These are phyloP conservation scores for Tautogolabrus adspersus DNA, from an alignment of 2,113 vertebrate genomes.

Conservation along the genomic window DNA sequence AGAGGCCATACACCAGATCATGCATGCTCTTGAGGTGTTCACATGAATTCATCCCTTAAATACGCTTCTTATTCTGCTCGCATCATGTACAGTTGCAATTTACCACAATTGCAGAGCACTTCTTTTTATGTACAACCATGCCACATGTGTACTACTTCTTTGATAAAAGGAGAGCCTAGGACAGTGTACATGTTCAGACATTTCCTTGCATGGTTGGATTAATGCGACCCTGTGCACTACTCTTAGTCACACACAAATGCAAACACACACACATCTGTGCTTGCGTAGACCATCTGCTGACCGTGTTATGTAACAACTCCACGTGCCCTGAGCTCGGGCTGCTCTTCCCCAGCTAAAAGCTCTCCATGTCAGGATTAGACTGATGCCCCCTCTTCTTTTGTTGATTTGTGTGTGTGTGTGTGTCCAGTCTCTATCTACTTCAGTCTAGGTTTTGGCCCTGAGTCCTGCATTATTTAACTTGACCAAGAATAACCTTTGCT, in stretches of 20 bases:
- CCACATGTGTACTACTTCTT: slow-evolving; percentile 5
- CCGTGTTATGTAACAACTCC: slow-evolving; percentile 74
- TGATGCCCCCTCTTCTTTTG: slow-evolving; percentile 9
- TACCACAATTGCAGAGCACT: slow-evolving; percentile 7
- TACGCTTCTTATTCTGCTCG: not conserved
- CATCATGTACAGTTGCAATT: not conserved
- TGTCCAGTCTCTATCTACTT: slow-evolving; percentile 14
- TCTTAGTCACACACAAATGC: slow-evolving; percentile 28
- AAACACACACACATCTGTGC: slow-evolving; percentile 52
- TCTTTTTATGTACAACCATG: slow-evolving; percentile 19
- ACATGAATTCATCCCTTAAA: slow-evolving; percentile 14
- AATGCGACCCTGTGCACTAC: slow-evolving; percentile 35
- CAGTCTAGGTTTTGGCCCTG: slow-evolving; percentile 24
- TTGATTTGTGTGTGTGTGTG: not conserved
- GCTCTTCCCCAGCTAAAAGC: slow-evolving; percentile 63
- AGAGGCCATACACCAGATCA: not conserved
- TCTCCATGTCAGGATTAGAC: slow-evolving; percentile 48
- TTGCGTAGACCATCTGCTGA: slow-evolving; percentile 79
- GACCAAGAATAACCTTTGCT: slow-evolving; percentile 58
- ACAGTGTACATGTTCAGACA: slow-evolving; percentile 42
- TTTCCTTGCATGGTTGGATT: slow-evolving; percentile 62
- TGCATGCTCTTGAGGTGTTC: slow-evolving; percentile 3
- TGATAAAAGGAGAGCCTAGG: slow-evolving; percentile 34
- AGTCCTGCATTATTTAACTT: slow-evolving; percentile 65
- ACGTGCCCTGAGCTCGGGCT: slow-evolving; percentile 71